Base-by-base conservation (phyloP, 2,797 vertebrate species). In the Apodemus agrarius region DNA sequence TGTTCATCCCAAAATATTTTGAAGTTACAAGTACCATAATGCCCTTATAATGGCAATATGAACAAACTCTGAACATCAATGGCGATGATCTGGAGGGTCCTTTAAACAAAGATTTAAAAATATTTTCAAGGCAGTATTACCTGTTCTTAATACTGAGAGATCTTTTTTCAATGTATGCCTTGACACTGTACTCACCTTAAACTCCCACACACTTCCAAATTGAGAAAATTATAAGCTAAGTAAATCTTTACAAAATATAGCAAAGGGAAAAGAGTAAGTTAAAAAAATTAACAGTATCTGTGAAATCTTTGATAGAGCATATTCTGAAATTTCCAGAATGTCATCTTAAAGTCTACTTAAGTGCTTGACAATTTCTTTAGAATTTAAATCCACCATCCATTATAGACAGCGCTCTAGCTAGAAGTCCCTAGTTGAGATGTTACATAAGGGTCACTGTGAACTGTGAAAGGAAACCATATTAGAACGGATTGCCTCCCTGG, bases 131-230 rank as follows among this genome's bases (percentile, higher is more conserved):
- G 72, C 69, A 96, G 37, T 63, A 94, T 90, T 93, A 95, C 74
- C 91, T 95, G 96, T 98, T 98, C 96, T 98, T 97, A 89, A 95
- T 91, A 98, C 96, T 98, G 93, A 98, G 96, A 61, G 96, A 96
- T 95, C 26, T 96, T 97, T 98, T 97, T 96, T 96, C 92, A 97
- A 96, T 74, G 85, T 98, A 98, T 97, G 97, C 97, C 90, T 95
- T 98, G 98, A 98, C 98, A 98, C 97, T 97, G 97, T 96, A 90
- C 72, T 98, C 97, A 98, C 94, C 96, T 98, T 96, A 97, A 98
- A 98, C 98, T 98, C 98, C 98, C 92, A 98, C 97, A 94, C 97
- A 97, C 80, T n/a, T 86, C 95, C 96, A 98, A 98, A 98, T 98
- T 96, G 98, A 98, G 97, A 97, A 98, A 97, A 95, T 97, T 98